Base-by-base conservation (phyloP, 2,113 vertebrate genomes). In the Anthoscopus minutus region DNA sequence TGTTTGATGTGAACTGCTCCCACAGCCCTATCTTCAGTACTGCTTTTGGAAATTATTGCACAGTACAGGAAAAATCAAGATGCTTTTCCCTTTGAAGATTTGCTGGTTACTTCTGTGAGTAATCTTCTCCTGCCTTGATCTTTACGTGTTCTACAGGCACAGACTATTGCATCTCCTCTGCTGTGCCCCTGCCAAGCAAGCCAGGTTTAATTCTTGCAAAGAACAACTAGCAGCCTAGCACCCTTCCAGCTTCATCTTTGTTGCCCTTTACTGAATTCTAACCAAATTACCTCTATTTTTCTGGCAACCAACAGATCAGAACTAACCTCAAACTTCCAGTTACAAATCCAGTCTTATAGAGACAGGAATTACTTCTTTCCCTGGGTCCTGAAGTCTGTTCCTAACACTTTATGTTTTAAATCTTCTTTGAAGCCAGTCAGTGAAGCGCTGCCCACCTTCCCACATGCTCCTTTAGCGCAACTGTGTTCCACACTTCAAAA, bases 401-500 rank as follows among this genome's bases (percentile, higher is more conserved):
- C 11, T 77, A 89, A 90, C 0, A 2, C 22, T 44, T 62, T 35
- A 25, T n/a, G 33, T 56, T 96, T 86, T 83, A 86, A 93, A 70
- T 27, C 33, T 65, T 56, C 81, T 93, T 95, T 96, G 88, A 96
- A 96, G 92, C 35, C 67, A 90, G 72, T 17, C 71, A 81, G 71
- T 70, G 76, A 77, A 77, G 67, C 0, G 0, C 92, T 96, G 72
- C 81, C 81, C 89, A 93, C 73, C 89, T 89, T 91, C 64, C 91
- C 69, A 81, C 86, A 44, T 51, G 76, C 66, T 95, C 53, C 81
- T 95, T 81, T 56, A 93, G 48, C 0, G 0, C 69, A 91, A 96
- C 92, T 21, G 38, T 87, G 72, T 67, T 93, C 65, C 69, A 67
- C 81, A 78, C 89, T 96, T 95, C 91, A 93, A 95, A 95, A 96